Base-by-base conservation (phyloP, 2,888 invertebrate species). In the Seira musarum region DNA sequence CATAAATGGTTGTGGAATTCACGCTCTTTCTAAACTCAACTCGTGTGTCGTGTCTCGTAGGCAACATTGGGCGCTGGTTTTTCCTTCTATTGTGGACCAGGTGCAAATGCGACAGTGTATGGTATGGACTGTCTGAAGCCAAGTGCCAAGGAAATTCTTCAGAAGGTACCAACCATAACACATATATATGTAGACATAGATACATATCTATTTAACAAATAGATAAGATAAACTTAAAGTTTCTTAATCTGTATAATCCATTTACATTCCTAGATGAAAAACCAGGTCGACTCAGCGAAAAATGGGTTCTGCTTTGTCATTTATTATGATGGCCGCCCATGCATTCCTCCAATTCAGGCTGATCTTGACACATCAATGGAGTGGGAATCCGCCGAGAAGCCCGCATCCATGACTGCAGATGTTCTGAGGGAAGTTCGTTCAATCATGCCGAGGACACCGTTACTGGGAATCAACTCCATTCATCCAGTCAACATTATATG, bases 61-160 rank as follows among this genome's bases (percentile, higher is more conserved):
- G n/a, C n/a, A n/a, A n/a, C n/a, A n/a, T n/a, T n/a, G 75, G 68
- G 68, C 0, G 70, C 63, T n/a, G 78, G 78, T 3, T 30, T 61
- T 0, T 70, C 78, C 3, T 24, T 78, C n/a, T 78, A 72, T 25
- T n/a, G 22, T 19, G 72, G 78, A 0, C 17, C 71, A 30, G 71
- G 49, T 1, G 78, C 78, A 3, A 40, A 1, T 0, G 35, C 24
- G 13, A 13, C 19, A 10, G 21, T 78, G 1, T 78, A 78, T n/a
- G 61, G 19, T 1, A 22, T 78, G 3, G 71, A 78, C 19, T 67
- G 63, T n/a, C 22, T 46, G 17, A n/a, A 46, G 35, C 40, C 53
- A 35, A 24, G 57, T 24, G 15, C 70, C n/a, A 40, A 61, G n/a
- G 24, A 17, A 1, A 30, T 6, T 8, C 40, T 8, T 6, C 40